Percentiles rank a stretch among this genome's conserved stretches.
Conservation (phyloP, 2,113 vertebrate genomes). For the Pygoscelis adeliae region DNA sequence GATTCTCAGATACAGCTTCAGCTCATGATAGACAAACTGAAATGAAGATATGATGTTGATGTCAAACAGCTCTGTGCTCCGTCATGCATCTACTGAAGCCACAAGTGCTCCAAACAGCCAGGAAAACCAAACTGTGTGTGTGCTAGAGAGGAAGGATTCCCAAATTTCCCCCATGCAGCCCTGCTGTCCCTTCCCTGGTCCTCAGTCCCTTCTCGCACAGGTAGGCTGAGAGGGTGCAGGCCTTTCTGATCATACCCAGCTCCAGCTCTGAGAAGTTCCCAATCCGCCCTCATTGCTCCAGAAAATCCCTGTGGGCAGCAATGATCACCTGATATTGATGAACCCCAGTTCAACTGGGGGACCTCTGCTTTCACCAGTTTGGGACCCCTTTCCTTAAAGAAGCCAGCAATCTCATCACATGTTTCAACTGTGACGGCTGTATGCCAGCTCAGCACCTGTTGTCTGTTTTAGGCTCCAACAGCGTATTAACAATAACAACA, state of each 20-base stretch:
- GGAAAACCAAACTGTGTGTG: background rate
- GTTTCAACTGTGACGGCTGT: background rate
- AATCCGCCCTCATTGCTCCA: fast-evolving
- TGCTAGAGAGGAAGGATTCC: background rate
- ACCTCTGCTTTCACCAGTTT: background rate
- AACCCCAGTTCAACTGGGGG: background rate
- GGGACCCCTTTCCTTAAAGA: background rate
- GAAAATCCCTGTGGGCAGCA: background rate
- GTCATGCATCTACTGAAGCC: background rate
- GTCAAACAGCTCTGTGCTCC: background rate
- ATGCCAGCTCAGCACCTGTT: background rate
- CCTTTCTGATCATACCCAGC: background rate
- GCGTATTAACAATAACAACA: background rate
- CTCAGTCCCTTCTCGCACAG: background rate
- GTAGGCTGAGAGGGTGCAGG: background rate
- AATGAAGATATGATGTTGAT: background rate
- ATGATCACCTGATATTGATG: background rate
- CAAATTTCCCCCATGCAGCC: background rate
- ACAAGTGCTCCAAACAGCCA: background rate
- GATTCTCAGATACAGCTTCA: background rate
- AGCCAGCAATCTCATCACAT: background rate
- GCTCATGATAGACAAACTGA: background rate
- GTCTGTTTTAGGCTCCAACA: background rate
- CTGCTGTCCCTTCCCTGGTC: background rate
- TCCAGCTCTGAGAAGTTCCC: background rate